Base-by-base conservation (phyloP, 2,888 invertebrate species). In the Brachypalpus laphriformis region DNA sequence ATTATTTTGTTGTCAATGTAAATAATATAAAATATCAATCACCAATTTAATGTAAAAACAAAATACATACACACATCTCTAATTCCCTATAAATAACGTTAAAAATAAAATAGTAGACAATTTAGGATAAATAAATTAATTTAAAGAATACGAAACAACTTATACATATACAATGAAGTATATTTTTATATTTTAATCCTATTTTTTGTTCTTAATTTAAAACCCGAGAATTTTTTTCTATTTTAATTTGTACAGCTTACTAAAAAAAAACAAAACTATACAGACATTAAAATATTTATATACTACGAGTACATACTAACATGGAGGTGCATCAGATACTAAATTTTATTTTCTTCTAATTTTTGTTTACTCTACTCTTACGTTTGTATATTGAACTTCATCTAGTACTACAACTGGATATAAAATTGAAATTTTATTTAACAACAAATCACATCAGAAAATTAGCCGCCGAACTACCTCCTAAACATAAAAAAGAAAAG, bases 381-480 rank as follows among this genome's bases (percentile, higher is more conserved):
- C 3, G 28, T 31, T 20, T 71, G 54, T 82, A 65, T 40, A 71
- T 65, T 59, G 1, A 63, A 61, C 56, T 28, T 40, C n/a, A 42
- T 25, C 31, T 51, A 54, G 68, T 28, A 68, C 25, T 40, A 54
- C 16, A 37, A 37, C 25, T 61, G 63, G 40, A 72, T 42, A 42
- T 63, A 31, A 5, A 72, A 61, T 31, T 34, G 9, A 20, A n/a
- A n/a, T 54, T 16, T 68, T 45, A 63, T 70, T 75, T 70, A 57
- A 71, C 47, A 63, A 63, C 20, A 71, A 85, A 65, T 70, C 25
- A 80, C 81, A 71, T 81, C 75, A 76, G 40, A 85, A 83, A 65
- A 76, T 85, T 85, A 66, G 81, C 85, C 85, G 81, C 85, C 85
- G 66, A 85, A 81, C 81, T 85, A 85, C 85, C 85, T 85, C 85